A percentile compares a stretch with the other conserved stretches of the same genome.
Evolutionary conservation across 2,888 invertebrate genomes (phyloP).

Genomic region (Aphrophora alni): DNA sequence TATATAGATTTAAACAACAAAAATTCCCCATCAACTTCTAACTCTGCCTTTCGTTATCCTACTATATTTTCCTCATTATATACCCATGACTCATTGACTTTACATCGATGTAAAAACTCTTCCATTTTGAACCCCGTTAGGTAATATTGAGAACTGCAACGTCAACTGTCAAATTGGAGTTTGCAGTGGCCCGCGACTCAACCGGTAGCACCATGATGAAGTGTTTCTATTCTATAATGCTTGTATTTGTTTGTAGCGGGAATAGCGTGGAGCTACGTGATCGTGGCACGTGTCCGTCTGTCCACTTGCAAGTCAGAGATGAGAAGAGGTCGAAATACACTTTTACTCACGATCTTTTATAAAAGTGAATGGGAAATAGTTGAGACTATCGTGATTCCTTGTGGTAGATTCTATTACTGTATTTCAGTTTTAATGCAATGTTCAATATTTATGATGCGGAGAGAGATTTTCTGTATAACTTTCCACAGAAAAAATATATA

Average conservation of each 20-base stretch:
- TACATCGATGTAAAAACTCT: not conserved
- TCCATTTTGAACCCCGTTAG: not conserved
- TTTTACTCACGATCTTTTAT: not conserved
- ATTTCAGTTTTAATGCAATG: too few species aligned
- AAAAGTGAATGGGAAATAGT: not conserved
- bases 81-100: too few species aligned
- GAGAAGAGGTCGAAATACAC: not conserved
- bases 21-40: too few species aligned
- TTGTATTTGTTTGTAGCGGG: not conserved
- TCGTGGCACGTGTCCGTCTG: not conserved
- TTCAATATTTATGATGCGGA: too few species aligned
- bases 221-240: not conserved
- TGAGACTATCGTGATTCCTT: not conserved
- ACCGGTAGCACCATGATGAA: not conserved
- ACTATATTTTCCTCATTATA: too few species aligned
- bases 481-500: too few species aligned
- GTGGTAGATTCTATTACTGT: too few species aligned
- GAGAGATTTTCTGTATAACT: too few species aligned
- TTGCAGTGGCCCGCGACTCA: not conserved
- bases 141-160: not conserved
- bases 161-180: not conserved
- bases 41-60: too few species aligned
- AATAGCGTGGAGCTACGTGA: not conserved
- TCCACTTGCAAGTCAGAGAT: not conserved
- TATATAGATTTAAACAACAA: too few species aligned